Base-by-base conservation (phyloP, 1,140 invertebrate species). In the Caenorhabditis latens region DNA sequence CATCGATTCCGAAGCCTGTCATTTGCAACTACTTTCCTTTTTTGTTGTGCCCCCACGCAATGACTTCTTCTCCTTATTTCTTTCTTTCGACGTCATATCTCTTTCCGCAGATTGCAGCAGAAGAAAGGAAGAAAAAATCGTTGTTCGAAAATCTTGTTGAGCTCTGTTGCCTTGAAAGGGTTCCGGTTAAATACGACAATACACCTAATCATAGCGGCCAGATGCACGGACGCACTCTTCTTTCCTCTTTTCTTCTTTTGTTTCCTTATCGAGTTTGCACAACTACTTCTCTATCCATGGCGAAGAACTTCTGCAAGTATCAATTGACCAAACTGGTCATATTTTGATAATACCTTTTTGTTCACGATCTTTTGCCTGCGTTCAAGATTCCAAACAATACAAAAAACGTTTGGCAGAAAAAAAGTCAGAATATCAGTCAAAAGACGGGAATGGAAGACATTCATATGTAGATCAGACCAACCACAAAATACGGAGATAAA, bases 151-250 rank as follows among this genome's bases (percentile, higher is more conserved):
- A 79, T 79, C 71, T 7, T 21, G 46, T 79, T 79, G 71, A 79
- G 71, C 71, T 79, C 6, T 79, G 71, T 79, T 79, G 71, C 71
- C 71, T 79, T 79, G n/a, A 21, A 16, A 21, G 71, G 46, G 71
- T 48, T 79, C 46, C 71, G 71, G 46, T 79, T 79, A 79, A 79
- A 53, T 79, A 79, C 71, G 71, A 79, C 71, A 79, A 79, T 79
- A 79, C 71, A 79, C 71, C 71, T 79, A 79, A 79, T 79, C 71
- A 79, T 79, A 50, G 71, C 50, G 71, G 21, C n/a, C 46, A 79
- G n/a, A 50, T 79, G 71, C 71, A 79, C 71, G 46, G 46, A 50
- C 71, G 71, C 71, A 79, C 9, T 50, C 9, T 21, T 13, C 24
- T 32, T 8, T 53, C 46, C 24, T 71, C 65, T 71, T 46, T 11